A percentile compares a stretch with the other conserved stretches of the same genome.
Evolutionary conservation across 35 echinoderm and acorn worm genomes (phyloP).

Genomic region (Eucidaris tribuloides): DNA sequence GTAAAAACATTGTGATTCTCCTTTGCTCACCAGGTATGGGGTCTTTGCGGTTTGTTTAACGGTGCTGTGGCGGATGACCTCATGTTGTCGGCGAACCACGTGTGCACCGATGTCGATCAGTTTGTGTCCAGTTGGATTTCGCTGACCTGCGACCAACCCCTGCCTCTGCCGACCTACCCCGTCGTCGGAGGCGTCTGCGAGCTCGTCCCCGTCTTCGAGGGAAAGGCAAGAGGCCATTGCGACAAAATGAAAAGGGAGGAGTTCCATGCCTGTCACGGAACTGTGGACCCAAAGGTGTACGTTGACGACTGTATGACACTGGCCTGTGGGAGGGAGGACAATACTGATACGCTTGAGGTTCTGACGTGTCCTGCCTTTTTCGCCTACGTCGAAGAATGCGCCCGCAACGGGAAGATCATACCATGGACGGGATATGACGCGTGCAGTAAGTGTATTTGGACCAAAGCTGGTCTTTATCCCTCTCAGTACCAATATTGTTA

Average conservation of each 20-base stretch:
- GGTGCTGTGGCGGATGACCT: neutral
- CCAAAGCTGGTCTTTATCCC: too few relatives aligned
- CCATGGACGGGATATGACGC: neutral
- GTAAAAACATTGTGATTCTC: too few relatives aligned
- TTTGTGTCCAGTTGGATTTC: neutral
- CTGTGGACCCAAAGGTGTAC: neutral
- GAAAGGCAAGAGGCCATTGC: neutral
- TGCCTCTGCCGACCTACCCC: neutral
- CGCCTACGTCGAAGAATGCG: neutral
- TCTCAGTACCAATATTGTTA: too few relatives aligned
- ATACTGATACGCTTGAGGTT: neutral
- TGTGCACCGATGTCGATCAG: neutral
- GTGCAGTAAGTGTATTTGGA: constrained; percentile 7
- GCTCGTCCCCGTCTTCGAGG: neutral
- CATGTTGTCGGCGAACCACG: neutral
- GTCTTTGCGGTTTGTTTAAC: neutral
- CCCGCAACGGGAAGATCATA: neutral
- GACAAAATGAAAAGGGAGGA: neutral
- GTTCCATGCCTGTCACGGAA: neutral
- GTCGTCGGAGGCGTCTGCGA: neutral
- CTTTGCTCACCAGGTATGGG: constrained; percentile 1
- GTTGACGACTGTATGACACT: neutral
- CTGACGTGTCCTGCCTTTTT: neutral
- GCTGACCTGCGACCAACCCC: neutral
- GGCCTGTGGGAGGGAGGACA: neutral